These are phyloP conservation scores for Knipowitschia caucasica DNA, from an alignment of 2,797 vertebrate genomes.

Conservation along the genomic window DNA sequence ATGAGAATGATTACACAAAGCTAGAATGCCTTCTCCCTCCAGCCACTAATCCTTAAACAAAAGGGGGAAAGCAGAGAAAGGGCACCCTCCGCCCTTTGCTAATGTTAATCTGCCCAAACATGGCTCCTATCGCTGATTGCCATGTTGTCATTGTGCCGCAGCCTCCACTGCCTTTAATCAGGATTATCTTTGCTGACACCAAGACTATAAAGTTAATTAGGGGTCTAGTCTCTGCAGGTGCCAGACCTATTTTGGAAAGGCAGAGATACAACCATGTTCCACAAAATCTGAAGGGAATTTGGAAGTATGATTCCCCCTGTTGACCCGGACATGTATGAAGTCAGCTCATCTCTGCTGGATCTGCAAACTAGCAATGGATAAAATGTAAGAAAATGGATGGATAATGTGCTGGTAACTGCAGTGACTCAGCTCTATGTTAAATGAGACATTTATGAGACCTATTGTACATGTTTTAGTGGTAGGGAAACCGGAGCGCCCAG, in stretches of 20 bases:
- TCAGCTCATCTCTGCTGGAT: no score
- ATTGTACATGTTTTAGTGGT: no score
- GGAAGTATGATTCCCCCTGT: no score
- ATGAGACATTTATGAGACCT: no score
- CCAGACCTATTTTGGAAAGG: constrained; percentile 13
- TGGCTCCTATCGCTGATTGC: constrained; percentile 53
- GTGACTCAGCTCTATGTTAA: no score
- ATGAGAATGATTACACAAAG: constrained; percentile 1
- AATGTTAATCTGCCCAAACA: constrained; percentile 56
- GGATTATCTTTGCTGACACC: constrained; percentile 65
- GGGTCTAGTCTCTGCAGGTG: constrained; percentile 40
- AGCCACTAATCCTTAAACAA: constrained; percentile 52
- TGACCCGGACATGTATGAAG: no score
- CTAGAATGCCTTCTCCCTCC: constrained; percentile 21
- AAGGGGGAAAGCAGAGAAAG: constrained; percentile 31
- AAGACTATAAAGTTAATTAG: constrained; percentile 62
- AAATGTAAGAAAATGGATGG: no score
- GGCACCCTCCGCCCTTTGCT: constrained; percentile 18
- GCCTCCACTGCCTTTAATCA: constrained; percentile 67
- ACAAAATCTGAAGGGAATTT: background rate
- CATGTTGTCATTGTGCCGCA: constrained; percentile 46
- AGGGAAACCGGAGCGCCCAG: no score
- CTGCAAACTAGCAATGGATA: no score
- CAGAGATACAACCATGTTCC: constrained; percentile 9
- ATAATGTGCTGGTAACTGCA: no score